Evolutionary conservation across 1,140 invertebrate genomes (phyloP).

Genomic region (Sminthurinus signatus): DNA sequence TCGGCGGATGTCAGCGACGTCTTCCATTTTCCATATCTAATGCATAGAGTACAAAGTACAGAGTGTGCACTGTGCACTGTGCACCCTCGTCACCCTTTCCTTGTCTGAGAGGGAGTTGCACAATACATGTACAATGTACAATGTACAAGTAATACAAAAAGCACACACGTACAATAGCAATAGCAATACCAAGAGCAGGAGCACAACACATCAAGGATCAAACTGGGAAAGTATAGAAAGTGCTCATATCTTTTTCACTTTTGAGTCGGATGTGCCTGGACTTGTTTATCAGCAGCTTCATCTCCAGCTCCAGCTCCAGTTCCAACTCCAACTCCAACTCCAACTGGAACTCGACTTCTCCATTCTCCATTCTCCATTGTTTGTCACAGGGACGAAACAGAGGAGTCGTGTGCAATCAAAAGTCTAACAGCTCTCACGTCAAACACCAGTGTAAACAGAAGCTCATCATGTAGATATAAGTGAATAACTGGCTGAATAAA

Average conservation of each 20-base stretch:
- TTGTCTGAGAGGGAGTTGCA: too few relatives aligned
- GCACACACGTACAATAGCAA: background rate
- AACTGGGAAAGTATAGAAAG: background rate
- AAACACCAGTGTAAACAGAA: too few relatives aligned
- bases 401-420: background rate
- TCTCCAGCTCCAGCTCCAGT: background rate
- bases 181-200: background rate
- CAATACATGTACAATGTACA: too few relatives aligned
- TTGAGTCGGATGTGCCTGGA: conserved; percentile 9
- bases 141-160: too few relatives aligned
- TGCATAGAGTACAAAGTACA: background rate
- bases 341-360: too few relatives aligned
- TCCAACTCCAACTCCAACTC: too few relatives aligned
- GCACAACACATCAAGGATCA: too few relatives aligned
- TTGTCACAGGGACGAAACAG: too few relatives aligned
- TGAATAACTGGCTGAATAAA: too few relatives aligned
- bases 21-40: background rate
- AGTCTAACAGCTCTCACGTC: too few relatives aligned
- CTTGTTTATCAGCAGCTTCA: background rate
- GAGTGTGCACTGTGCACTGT: background rate
- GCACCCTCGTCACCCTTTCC: background rate
- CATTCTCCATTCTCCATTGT: too few relatives aligned
- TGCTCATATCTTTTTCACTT: conserved; percentile 15
- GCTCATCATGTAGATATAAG: too few relatives aligned
- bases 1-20: conserved; percentile 8